Evolutionary conservation across 2,888 invertebrate genomes (phyloP), one percentile per base, ranked within the genome.

Genomic region (Synanthedon vespiformis): DNA sequence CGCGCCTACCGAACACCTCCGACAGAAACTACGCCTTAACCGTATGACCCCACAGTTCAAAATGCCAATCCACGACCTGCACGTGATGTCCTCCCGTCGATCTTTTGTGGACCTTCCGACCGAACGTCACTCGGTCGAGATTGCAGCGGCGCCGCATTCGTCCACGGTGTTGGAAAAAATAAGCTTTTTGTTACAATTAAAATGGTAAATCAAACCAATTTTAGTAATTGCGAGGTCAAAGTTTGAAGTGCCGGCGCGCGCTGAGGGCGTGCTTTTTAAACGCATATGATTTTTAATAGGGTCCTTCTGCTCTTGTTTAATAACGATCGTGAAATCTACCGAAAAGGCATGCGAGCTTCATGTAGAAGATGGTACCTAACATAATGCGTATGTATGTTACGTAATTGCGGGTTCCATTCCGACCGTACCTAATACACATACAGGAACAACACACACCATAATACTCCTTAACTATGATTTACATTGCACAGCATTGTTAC

Each of bases 121-220:
- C 77, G 77, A 80, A 85, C 82, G 84, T 82, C 83, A 80, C 81
- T 83, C 77, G 86, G 85, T 86, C 78, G 82, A 84, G 81, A 83
- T 86, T 84, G 78, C 81, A 80, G 78, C 72, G 77, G 66, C 69
- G 66, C 72, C 68, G 66, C 62, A 70, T 64, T 65, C 70, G 72
- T 66, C 75, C 80, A 68, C 70, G 68, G 72, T 69, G 68, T 67
- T 74, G 70, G 76, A 80, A 84, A 86, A 86, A 86, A 84, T 82
- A 85, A 81, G 83, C 83, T 86, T 87, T 86, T 85, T 85, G 83
- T 85, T 83, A 86, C 85, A 86, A 85, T 86, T 86, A 84, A 86
- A 86, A 86, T 85, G 84, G 82, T 85, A 86, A 85, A 86, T 87
- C 86, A 85, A 86, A 87, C 85, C 84, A 87, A 84, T 86, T 87